phyloP scores from a whole-genome alignment of 1,140 invertebrate genomes.

The Pseudobourletiella spinata region DNA sequence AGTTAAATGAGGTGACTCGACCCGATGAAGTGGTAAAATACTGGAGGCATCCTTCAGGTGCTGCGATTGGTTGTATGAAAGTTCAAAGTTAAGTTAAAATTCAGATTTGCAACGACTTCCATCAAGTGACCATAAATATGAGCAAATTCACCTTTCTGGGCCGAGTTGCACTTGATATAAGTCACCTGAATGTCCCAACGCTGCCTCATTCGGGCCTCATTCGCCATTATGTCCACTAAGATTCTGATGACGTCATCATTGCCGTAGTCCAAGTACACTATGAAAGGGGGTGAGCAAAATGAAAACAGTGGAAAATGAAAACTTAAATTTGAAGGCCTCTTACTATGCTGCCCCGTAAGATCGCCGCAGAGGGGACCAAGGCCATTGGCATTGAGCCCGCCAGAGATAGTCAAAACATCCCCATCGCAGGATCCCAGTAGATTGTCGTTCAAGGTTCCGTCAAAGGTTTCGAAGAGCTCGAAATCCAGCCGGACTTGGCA shows the following conservation, averaged over 20 bases:
- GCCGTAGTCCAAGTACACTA: constrained; percentile 30
- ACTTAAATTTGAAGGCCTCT: not conserved
- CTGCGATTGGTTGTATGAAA: not conserved
- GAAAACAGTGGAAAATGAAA: not conserved
- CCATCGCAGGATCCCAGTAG: constrained; percentile 6
- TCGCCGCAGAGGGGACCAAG: constrained; percentile 22
- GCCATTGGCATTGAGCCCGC: constrained; percentile 5
- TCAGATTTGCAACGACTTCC: too few species aligned
- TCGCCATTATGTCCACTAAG: constrained; percentile 16
- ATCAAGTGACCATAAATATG: too few species aligned
- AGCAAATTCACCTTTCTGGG: constrained; percentile 15
- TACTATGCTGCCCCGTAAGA: constrained; percentile 22
- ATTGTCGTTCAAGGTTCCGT: not conserved
- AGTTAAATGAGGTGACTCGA: constrained; percentile 27
- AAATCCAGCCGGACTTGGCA: constrained; percentile 25
- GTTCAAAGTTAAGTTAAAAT: not conserved
- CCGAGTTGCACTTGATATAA: constrained; percentile 22
- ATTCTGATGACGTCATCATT: not conserved
- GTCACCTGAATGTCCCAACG: constrained; percentile 26
- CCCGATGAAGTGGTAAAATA: constrained; percentile 16
- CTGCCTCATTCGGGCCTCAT: constrained; percentile 3
- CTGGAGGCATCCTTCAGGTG: constrained; percentile 26
- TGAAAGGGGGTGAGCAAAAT: not conserved
- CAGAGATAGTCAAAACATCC: constrained; percentile 19
- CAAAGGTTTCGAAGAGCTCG: constrained; percentile 4